Evolutionary conservation across 1,140 invertebrate species (phyloP), one percentile per base, ranked within the genome.

Genomic region (Bombus balteatus): DNA sequence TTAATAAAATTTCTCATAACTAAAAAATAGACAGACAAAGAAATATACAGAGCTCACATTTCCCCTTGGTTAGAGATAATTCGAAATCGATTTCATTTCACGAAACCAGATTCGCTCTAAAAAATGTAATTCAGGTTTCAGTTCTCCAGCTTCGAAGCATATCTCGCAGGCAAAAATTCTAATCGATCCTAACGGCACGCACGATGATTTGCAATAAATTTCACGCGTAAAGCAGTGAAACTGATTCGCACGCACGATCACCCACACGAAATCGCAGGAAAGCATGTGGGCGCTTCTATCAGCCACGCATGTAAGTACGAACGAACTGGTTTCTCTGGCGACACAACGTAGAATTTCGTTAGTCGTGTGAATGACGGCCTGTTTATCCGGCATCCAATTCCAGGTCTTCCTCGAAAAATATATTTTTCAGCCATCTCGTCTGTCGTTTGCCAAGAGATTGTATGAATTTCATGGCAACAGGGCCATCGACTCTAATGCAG

Each of bases 191-290:
- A 72, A 37, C 57, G 22, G 37, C n/a, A 34, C 13, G 37, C 18
- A 70, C 47, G 43, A n/a, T 70, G 41, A 84, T 84, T 79, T 71
- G 66, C 37, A 84, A 84, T 83, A 83, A 78, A 83, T 83, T 83
- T 59, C 66, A 43, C 28, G 37, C 62, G 37, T 32, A 34, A 41
- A 53, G 22, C 47, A 34, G n/a, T 18, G 43, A 83, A 59, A 59
- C 28, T 62, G 62, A 83, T 83, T 65, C 41, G 57, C 59, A 76
- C 71, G 59, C 37, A 83, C 72, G 72, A 76, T 65, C 66, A 53
- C 62, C 74, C n/a, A 83, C 68, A 78, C 65, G 34, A 47, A 39
- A 76, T 83, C 28, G 43, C 34, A 9, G 73, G 43, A 68, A 68
- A 76, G 28, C 28, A 77, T 83, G 81, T 83, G 81, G 81, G 81